Base-by-base conservation (phyloP, 1,140 invertebrate species). In the Rhynchophorus ferrugineus region DNA sequence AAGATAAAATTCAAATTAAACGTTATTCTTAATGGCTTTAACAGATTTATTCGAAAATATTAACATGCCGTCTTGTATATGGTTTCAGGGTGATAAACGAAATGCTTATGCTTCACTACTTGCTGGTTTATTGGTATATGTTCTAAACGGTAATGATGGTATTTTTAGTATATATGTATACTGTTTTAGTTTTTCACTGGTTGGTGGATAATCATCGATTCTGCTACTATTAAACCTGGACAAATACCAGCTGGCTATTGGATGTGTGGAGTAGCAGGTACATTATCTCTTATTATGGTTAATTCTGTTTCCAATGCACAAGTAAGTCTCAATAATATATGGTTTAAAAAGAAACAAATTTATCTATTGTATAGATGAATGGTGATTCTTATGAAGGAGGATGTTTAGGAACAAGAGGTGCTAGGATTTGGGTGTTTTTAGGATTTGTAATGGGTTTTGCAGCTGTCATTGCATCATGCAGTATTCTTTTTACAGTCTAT, bases 141-240 rank as follows among this genome's bases (percentile, higher is more conserved):
- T 5, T 17, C 2, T 17, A 5, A 38, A 6, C 17, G 5, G 5
- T 29, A 6, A 5, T 11, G 5, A 6, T 29, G 11, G 11, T 11
- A 29, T 29, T 29, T 29, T 29, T 29, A 5, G 3, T 6, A 38
- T 6, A 5, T 38, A 5, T 50, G n/a, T 36, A 54, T 66, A 60
- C 56, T 47, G 41, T 76, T 78, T 35, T 68, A 95, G 93, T 98
- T 98, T 73, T 95, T 92, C 62, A 75, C 82, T 53, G 95, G 94
- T 24, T 98, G 95, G 94, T 99, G 96, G 95, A 83, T 95, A 43
- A 87, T 95, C 42, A 96, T 98, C 65, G 95, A 98, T 77, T 90
- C 92, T 17, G 85, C 90, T 49, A 82, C 86, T 5, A 79, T 81
- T 3, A 87, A 90, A 69, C 83, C 87, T 3, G 71, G 74, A 49